Percentiles rank a stretch among this genome's conserved stretches.
phyloP scores from a whole-genome alignment of 2,113 vertebrate genomes.

The Vicugna pacos region DNA sequence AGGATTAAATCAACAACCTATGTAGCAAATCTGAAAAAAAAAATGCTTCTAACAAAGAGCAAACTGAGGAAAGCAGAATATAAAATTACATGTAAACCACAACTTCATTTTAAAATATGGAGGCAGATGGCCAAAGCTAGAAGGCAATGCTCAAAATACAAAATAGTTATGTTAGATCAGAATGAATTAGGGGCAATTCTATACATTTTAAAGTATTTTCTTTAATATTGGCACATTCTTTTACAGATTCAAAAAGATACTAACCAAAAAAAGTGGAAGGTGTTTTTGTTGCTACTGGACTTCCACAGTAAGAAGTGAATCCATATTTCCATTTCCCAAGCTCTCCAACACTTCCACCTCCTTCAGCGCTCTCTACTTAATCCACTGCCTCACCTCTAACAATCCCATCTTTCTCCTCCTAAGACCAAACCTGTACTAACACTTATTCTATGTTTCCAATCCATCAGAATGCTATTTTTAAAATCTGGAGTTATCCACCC shows the following conservation, averaged over 20 bases:
- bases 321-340: not conserved
- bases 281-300: not conserved
- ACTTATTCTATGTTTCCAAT: not conserved
- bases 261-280: not conserved
- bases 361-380: not conserved
- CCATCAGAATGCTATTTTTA: not conserved
- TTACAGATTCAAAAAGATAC: slow-evolving; percentile 11
- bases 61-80: slow-evolving; percentile 7
- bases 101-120: not conserved
- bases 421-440: not conserved
- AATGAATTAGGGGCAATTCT: not conserved
- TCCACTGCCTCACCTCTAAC: not conserved
- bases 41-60: not conserved
- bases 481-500: slow-evolving; percentile 32
- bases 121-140: not conserved
- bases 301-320: not conserved
- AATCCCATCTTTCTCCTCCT: not conserved
- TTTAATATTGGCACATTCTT: not conserved
- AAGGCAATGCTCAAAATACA: slow-evolving; percentile 3
- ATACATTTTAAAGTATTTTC: not conserved
- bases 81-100: not conserved
- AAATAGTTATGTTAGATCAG: not conserved
- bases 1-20: not conserved
- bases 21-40: not conserved
- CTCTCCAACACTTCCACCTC: not conserved